phyloP scores from a whole-genome alignment of 1,140 invertebrate species.

The Listronotus oregonensis region DNA sequence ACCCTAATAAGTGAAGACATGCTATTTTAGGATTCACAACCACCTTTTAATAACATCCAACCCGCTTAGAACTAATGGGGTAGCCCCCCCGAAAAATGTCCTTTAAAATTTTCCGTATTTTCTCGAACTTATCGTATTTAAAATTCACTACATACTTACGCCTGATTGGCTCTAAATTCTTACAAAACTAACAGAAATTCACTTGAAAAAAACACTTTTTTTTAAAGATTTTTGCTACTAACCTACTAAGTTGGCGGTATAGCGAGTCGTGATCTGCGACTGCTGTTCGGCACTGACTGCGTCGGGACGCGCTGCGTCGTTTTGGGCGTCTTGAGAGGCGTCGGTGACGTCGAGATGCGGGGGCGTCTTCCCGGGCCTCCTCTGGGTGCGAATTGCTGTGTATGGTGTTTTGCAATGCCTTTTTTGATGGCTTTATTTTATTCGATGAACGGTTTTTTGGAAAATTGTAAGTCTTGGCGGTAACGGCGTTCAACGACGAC shows the following conservation, averaged over 20 bases:
- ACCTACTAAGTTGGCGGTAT: slow-evolving; percentile 49
- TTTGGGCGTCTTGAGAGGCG: slow-evolving; percentile 36
- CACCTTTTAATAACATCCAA: too few species aligned
- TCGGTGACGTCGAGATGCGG: slow-evolving; percentile 39
- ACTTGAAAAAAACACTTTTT: slow-evolving; percentile 7
- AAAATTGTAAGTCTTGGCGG: too few species aligned
- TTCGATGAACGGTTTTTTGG: not conserved
- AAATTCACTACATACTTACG: slow-evolving; percentile 26
- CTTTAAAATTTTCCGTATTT: too few species aligned
- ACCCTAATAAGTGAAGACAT: too few species aligned
- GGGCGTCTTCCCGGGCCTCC: slow-evolving; percentile 14
- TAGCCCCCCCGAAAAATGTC: too few species aligned
- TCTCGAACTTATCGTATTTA: too few species aligned
- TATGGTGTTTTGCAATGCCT: slow-evolving; percentile 4
- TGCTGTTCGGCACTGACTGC: slow-evolving; percentile 51
- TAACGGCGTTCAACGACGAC: too few species aligned
- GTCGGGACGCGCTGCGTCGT: slow-evolving; percentile 38
- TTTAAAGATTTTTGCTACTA: slow-evolving; percentile 39
- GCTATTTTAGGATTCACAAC: not conserved
- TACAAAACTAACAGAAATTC: slow-evolving; percentile 5
- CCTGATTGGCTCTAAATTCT: not conserved
- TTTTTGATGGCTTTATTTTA: not conserved
- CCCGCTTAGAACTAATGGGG: too few species aligned
- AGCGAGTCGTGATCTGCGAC: slow-evolving; percentile 52
- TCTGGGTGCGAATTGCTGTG: not conserved